Conservation (phyloP, 2,888 invertebrate species). For the Ichneumoninae sp. region DNA sequence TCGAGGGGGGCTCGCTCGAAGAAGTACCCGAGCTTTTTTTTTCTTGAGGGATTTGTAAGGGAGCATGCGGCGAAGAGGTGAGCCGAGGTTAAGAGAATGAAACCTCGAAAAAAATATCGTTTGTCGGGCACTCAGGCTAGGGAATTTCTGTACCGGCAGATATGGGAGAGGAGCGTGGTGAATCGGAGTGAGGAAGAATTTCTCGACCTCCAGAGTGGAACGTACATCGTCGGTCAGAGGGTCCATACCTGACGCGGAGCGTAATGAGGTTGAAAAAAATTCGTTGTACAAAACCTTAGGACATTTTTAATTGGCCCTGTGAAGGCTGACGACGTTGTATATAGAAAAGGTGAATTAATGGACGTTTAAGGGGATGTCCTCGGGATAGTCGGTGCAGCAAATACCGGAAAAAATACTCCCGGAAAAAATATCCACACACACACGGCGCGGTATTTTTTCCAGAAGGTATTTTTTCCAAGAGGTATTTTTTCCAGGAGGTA, state of each 20-base stretch:
- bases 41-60: background rate
- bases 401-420: no score
- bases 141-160: background rate
- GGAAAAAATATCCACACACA: no score
- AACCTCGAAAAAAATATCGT: constrained; percentile 4
- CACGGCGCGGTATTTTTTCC: no score
- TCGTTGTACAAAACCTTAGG: no score
- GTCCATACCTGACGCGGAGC: no score
- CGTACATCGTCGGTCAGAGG: no score
- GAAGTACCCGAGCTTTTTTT: constrained; percentile 33
- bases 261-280: no score
- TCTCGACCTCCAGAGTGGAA: no score
- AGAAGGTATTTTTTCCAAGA: no score
- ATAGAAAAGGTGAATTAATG: constrained; percentile 74
- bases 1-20: constrained; percentile 51
- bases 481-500: no score
- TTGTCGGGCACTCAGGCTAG: background rate
- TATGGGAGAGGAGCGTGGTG: background rate
- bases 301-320: no score
- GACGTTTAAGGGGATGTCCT: constrained; percentile 82
- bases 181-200: no score
- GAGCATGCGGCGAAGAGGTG: constrained; percentile 18
- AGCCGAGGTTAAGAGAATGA: background rate
- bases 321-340: background rate
- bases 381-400: constrained; percentile 76